A percentile compares a stretch with the other conserved stretches of the same genome.
Evolutionary conservation across 1,140 invertebrate species (phyloP).

Genomic region (Lasioglossum baleicum): DNA sequence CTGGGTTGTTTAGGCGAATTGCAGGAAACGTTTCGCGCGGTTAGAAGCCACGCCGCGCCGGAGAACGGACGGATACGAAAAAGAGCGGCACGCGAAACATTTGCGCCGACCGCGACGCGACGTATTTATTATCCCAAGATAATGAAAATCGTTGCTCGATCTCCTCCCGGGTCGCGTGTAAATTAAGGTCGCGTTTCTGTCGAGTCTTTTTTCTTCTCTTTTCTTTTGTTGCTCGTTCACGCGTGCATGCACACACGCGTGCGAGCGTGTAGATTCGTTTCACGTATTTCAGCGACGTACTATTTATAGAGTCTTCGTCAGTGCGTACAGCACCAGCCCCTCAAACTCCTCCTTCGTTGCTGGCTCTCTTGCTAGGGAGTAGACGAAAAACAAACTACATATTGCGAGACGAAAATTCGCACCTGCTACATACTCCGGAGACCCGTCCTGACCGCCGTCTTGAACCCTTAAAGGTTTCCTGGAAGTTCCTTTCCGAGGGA

Average conservation of each 20-base stretch:
- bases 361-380: constrained; percentile 6
- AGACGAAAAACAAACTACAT: constrained; percentile 34
- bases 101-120: too few species aligned
- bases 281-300: constrained; percentile 59
- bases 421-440: constrained; percentile 2
- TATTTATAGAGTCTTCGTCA: constrained; percentile 73
- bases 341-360: constrained; percentile 8
- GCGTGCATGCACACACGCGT: constrained; percentile 4
- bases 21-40: not conserved
- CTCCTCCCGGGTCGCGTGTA: not conserved
- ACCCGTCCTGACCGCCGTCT: too few species aligned
- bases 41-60: too few species aligned
- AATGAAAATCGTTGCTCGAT: constrained; percentile 1
- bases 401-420: constrained; percentile 24
- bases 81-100: not conserved
- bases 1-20: not conserved
- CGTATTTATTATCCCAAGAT: not conserved
- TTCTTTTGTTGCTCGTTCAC: not conserved
- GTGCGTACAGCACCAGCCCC: constrained; percentile 38
- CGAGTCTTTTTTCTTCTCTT: not conserved
- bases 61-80: not conserved
- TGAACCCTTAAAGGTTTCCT: too few species aligned
- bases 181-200: constrained; percentile 18
- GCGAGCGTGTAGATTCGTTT: constrained; percentile 31
- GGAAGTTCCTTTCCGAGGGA: too few species aligned